Conservation (phyloP, 2,888 invertebrate genomes). For the Hypercompe scribonia region DNA sequence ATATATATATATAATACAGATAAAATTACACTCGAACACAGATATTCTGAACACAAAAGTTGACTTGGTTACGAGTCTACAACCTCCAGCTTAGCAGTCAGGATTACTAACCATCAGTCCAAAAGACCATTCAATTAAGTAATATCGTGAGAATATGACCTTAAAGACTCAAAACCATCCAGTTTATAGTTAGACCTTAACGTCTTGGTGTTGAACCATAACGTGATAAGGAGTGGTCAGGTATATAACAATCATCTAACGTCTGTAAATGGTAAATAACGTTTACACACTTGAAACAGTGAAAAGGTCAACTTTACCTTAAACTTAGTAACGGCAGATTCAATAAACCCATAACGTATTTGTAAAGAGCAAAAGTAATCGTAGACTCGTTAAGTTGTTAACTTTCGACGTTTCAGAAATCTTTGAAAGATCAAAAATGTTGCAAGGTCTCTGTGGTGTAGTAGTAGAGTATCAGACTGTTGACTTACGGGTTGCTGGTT, state of each 20-base stretch:
- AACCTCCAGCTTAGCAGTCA: not conserved
- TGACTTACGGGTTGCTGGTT: too few species aligned
- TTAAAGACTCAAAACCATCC: not conserved
- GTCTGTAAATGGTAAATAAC: constrained; percentile 4
- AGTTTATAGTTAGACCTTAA: not conserved
- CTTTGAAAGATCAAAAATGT: not conserved
- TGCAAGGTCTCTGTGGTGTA: not conserved
- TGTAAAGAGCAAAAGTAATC: not conserved
- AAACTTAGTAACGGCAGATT: not conserved
- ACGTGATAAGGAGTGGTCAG: constrained; percentile 10
- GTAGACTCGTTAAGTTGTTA: not conserved
- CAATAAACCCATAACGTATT: not conserved
- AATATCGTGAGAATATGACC: not conserved
- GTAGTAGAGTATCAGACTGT: too few species aligned
- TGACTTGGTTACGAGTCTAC: not conserved
- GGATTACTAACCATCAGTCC: not conserved
- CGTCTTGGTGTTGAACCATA: not conserved
- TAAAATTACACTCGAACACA: too few species aligned
- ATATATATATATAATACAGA: too few species aligned
- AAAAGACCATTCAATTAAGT: not conserved
- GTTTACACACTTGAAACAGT: not conserved
- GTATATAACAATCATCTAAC: not conserved
- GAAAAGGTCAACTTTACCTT: constrained; percentile 4
- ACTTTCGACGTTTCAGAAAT: not conserved
- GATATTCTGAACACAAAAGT: too few species aligned